A percentile compares a stretch with the other conserved stretches of the same genome.
phyloP scores from a whole-genome alignment of 2,888 invertebrate species.

The Acanthosoma haemorrhoidale region DNA sequence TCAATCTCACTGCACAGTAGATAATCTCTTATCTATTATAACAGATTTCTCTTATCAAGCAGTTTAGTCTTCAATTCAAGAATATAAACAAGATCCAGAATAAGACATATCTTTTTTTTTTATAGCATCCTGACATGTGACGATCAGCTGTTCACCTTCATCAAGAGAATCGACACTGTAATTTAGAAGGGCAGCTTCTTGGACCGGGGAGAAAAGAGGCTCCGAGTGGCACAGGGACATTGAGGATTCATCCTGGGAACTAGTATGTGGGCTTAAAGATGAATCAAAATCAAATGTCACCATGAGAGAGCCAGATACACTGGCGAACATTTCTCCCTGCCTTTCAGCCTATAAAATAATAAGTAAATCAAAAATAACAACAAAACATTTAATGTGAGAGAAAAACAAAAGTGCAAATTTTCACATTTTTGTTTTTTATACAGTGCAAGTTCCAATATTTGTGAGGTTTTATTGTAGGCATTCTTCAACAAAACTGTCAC shows the following conservation, averaged over 20 bases:
- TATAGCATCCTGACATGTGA: constrained; percentile 87
- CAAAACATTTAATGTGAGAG: not conserved
- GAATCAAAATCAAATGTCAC: constrained; percentile 73
- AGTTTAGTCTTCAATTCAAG: no score
- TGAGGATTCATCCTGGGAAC: constrained; percentile 69
- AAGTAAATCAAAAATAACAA: no score
- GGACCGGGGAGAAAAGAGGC: constrained; percentile 82
- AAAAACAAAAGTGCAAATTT: not conserved
- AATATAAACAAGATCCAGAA: no score
- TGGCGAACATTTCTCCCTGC: constrained; percentile 76
- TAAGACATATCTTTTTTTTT: no score
- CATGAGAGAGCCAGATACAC: constrained; percentile 74
- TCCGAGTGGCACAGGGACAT: constrained; percentile 91
- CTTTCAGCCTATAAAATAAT: constrained; percentile 57
- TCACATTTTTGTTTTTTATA: no score
- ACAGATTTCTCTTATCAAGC: no score
- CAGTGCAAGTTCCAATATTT: no score
- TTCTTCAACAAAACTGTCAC: no score
- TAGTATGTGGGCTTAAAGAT: constrained; percentile 68
- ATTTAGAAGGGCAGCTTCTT: constrained; percentile 67
- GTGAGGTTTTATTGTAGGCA: no score
- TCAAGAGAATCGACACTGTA: constrained; percentile 89
- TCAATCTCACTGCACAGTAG: no score
- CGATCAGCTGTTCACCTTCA: constrained; percentile 74
- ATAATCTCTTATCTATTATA: no score